Percentiles rank a stretch among this genome's conserved stretches.
Evolutionary conservation across 2,888 invertebrate genomes (phyloP).

Genomic region (Aphodius granarius): DNA sequence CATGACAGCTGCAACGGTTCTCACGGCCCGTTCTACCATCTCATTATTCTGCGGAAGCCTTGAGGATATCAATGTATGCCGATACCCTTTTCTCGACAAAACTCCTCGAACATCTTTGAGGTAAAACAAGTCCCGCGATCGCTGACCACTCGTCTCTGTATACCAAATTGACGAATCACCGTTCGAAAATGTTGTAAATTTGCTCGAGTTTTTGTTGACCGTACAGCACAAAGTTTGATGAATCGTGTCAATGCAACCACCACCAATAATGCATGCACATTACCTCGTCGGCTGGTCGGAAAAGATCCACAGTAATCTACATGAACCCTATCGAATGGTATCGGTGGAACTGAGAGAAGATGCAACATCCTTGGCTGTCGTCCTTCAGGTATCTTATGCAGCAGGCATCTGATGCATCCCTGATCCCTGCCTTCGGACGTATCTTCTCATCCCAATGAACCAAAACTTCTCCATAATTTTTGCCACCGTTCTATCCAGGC

Average conservation of each 20-base stretch:
- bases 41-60: too few relatives aligned
- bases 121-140: too few relatives aligned
- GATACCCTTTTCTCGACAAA: too few relatives aligned
- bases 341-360: background rate
- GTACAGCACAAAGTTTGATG: slow-evolving; percentile 1
- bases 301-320: background rate
- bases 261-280: slow-evolving; percentile 3
- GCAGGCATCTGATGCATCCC: background rate
- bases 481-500: slow-evolving; percentile 25
- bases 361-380: background rate
- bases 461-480: slow-evolving; percentile 14
- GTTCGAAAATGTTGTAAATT: too few relatives aligned
- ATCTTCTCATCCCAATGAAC: slow-evolving; percentile 15
- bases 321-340: background rate
- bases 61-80: too few relatives aligned
- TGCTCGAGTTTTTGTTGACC: background rate
- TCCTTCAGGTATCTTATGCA: background rate
- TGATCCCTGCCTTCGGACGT: background rate
- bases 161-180: too few relatives aligned
- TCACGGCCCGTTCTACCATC: too few relatives aligned
- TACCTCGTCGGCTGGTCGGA: background rate
- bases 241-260: slow-evolving; percentile 2
- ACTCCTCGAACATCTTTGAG: too few relatives aligned
- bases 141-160: too few relatives aligned
- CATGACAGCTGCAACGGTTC: too few relatives aligned